Evolutionary conservation across 2,113 vertebrate genomes (phyloP), one percentile per base, ranked within the genome.

Genomic region (Lophura nycthemera): DNA sequence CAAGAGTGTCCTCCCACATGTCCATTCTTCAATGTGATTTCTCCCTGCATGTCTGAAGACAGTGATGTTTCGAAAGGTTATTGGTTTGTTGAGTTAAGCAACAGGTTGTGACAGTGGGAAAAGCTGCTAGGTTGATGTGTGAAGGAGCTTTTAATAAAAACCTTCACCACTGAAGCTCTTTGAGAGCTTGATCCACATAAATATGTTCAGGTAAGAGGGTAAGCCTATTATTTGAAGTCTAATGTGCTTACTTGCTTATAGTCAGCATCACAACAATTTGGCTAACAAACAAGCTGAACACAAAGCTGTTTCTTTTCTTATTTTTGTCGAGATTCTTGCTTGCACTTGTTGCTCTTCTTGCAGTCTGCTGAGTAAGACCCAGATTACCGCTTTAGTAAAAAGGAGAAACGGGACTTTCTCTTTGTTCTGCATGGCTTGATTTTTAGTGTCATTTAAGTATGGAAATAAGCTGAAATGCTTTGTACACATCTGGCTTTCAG

Each of bases 191-290:
- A 89, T 73, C 67, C 64, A 60, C 38, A 34, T 50, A 74, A 79
- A 42, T 59, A 67, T 83, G 90, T 93, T 87, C 89, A 87, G 86
- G 34, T 73, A 87, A 45, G 20, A 57, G 30, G 52, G 27, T 76
- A 92, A 92, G 81, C 61, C 57, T 95, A 15, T 76, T 72, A 87
- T 27, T 43, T 52, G 81, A 85, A 82, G 54, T 43, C 13, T 87
- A 87, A 92, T 4, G 84, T 63, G 48, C 63, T 92, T 85, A 65
- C 13, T 42, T 61, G 30, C 19, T 57, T 57, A 64, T 32, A 87
- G 40, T 29, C n/a, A 80, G 59, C 70, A 73, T 52, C 3, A 0
- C 48, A 69, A 29, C 61, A 48, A 69, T 54, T 32, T 50, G 42
- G 2, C 42, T 63, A 45, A 50, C 30, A 86, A 84, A 72, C 30